Evolutionary conservation across 53 echinoderm and acorn worm species (phyloP).

Genomic region (Luidia sarsii): DNA sequence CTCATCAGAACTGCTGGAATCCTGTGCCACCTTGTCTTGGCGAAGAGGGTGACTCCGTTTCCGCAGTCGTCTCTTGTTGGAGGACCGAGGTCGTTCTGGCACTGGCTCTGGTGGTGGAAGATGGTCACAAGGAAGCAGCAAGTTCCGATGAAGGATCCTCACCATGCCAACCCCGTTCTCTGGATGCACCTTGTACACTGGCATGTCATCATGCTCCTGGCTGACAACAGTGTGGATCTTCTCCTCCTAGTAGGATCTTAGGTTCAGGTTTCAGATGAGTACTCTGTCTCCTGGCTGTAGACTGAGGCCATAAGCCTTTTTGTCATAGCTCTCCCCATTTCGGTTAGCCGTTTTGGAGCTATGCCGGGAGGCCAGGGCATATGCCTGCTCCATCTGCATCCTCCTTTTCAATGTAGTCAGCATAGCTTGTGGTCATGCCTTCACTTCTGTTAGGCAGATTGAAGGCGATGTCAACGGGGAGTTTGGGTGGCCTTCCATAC

Average conservation of each 20-base stretch:
- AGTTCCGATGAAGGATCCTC: slow-evolving; percentile 30
- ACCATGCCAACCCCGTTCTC: slow-evolving; percentile 42
- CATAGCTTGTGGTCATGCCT: not conserved
- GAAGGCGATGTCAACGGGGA: slow-evolving; percentile 17
- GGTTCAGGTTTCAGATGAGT: slow-evolving; percentile 48
- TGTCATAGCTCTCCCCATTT: slow-evolving; percentile 14
- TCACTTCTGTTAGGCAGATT: not conserved
- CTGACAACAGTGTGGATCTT: slow-evolving; percentile 18
- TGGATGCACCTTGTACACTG: slow-evolving; percentile 49
- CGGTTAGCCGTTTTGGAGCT: not conserved
- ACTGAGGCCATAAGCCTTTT: not conserved
- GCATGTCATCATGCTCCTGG: slow-evolving; percentile 1
- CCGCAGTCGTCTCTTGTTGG: not conserved
- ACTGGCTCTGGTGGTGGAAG: not conserved
- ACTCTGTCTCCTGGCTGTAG: slow-evolving; percentile 53
- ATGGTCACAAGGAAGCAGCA: slow-evolving; percentile 24
- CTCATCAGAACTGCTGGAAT: not conserved
- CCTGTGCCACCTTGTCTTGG: not conserved
- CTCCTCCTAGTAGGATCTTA: slow-evolving; percentile 55
- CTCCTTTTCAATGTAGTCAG: slow-evolving; percentile 45
- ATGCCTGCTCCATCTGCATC: slow-evolving; percentile 49
- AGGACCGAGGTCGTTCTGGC: not conserved
- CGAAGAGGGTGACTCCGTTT: not conserved
- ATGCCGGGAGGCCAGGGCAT: slow-evolving; percentile 38
- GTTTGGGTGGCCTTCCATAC: slow-evolving; percentile 37